A percentile compares a stretch with the other conserved stretches of the same genome.
Conservation (phyloP, 35 echinoderm and acorn worm species). For the Ptychodera flava region DNA sequence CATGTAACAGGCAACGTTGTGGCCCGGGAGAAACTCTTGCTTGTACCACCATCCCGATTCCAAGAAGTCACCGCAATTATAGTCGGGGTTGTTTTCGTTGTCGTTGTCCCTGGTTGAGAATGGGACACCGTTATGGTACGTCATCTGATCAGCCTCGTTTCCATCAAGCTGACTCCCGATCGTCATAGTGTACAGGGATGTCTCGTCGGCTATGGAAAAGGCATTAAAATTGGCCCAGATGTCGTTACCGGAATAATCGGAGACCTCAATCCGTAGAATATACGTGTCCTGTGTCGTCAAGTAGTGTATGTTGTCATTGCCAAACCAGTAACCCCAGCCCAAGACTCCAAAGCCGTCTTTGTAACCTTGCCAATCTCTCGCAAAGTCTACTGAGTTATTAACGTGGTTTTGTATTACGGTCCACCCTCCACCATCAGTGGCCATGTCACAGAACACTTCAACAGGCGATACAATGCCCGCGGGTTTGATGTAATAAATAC, state of each 20-base stretch:
- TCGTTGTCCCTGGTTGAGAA: not conserved
- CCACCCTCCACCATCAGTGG: constrained; percentile 48
- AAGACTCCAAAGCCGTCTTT: constrained; percentile 3
- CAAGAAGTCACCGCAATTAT: not conserved
- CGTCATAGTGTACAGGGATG: not conserved
- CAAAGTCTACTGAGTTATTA: not conserved
- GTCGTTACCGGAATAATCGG: not conserved
- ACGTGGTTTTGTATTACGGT: constrained; percentile 23
- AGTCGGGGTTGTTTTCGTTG: not conserved
- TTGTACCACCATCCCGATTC: not conserved
- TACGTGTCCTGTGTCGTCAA: not conserved
- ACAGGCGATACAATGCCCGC: not conserved
- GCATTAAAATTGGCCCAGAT: not conserved
- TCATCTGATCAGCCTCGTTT: not conserved
- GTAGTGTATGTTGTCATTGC: not conserved
- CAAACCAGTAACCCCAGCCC: not conserved
- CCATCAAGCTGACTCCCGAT: not conserved
- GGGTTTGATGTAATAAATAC: constrained; percentile 36
- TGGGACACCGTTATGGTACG: not conserved
- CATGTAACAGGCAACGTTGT: not conserved
- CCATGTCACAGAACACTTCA: constrained; percentile 34
- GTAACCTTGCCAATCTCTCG: not conserved
- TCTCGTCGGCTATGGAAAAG: not conserved
- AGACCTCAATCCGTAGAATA: not conserved
- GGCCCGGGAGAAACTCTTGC: not conserved